These are phyloP conservation scores for Oryzias melastigma DNA, from an alignment of 2,113 vertebrate species.

Conservation along the genomic window DNA sequence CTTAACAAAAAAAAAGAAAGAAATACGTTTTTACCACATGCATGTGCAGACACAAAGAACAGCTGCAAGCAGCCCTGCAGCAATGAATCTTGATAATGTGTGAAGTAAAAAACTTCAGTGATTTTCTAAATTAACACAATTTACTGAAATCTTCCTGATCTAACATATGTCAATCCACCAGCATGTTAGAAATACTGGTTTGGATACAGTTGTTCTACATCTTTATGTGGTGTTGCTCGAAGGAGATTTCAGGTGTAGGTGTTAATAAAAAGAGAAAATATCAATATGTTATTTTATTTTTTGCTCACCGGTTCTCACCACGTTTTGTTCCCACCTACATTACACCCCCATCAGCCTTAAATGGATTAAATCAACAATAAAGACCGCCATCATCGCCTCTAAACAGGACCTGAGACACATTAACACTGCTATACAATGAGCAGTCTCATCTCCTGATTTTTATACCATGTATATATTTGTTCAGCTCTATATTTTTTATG, in stretches of 20 bases:
- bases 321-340: conserved; percentile 61
- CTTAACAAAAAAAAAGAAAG: background rate
- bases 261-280: conserved; percentile 55
- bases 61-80: conserved; percentile 20
- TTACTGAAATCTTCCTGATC: conserved; percentile 16
- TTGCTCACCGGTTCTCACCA: conserved; percentile 33
- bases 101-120: conserved; percentile 39
- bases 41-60: conserved; percentile 4
- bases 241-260: conserved; percentile 49
- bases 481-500: conserved; percentile 9
- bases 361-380: conserved; percentile 60
- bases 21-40: conserved; percentile 14
- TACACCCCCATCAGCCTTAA: conserved; percentile 54
- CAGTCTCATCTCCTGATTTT: conserved; percentile 29
- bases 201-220: background rate
- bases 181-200: background rate
- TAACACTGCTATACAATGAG: conserved; percentile 40
- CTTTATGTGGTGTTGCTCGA: conserved; percentile 26
- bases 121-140: conserved; percentile 16
- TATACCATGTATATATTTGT: conserved; percentile 42
- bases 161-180: conserved; percentile 8
- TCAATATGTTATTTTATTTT: conserved; percentile 49
- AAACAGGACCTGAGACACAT: conserved; percentile 53
- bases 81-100: conserved; percentile 30
- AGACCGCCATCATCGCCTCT: conserved; percentile 50